Conservation (phyloP, 2,113 vertebrate genomes). For the Mormyrus lacerda region DNA sequence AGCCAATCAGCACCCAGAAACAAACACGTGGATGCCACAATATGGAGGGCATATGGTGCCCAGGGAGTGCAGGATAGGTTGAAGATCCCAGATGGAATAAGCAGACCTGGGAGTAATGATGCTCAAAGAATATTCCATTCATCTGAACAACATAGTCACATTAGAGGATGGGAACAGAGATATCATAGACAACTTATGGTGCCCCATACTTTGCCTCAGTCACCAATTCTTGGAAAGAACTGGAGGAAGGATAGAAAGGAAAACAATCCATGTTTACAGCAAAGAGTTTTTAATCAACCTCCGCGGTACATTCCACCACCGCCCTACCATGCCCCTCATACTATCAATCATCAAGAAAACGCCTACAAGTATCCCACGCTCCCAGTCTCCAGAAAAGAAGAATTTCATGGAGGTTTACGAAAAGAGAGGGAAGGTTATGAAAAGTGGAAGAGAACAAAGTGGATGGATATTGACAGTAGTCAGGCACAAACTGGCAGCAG, state of each 20-base stretch:
- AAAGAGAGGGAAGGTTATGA: conserved; percentile 12
- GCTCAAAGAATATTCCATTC: conserved; percentile 28
- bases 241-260: conserved; percentile 33
- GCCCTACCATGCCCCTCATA: conserved; percentile 66
- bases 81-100: conserved; percentile 30
- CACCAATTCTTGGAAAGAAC: conserved; percentile 18
- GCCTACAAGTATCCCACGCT: conserved; percentile 34
- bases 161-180: conserved; percentile 33
- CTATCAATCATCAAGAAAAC: conserved; percentile 31
- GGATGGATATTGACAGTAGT: conserved; percentile 40
- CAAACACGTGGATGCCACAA: conserved; percentile 44
- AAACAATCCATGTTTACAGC: conserved; percentile 34
- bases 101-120: conserved; percentile 27
- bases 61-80: conserved; percentile 35
- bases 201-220: conserved; percentile 10
- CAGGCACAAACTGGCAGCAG: conserved; percentile 38
- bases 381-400: conserved; percentile 27
- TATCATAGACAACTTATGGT: conserved; percentile 29
- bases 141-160: conserved; percentile 25
- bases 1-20: conserved; percentile 55
- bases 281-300: conserved; percentile 53
- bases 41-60: conserved; percentile 25
- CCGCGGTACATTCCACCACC: conserved; percentile 78
- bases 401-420: conserved; percentile 19
- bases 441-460: conserved; percentile 31